Conservation (phyloP, 2,113 vertebrate species). For the Hiodon tergisus region DNA sequence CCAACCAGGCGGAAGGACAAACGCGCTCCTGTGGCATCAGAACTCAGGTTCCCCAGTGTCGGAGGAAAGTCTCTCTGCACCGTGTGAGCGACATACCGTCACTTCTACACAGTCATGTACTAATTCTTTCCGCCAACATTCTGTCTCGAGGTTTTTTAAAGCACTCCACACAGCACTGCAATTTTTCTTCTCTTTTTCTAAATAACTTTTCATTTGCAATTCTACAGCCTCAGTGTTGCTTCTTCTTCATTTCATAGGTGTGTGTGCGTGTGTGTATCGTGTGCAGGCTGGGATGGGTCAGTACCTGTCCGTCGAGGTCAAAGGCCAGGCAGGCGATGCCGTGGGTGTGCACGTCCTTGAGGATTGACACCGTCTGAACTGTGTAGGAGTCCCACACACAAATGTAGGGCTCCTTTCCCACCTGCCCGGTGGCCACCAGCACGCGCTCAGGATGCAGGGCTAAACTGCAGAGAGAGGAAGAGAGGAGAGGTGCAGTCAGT, state of each 20-base stretch:
- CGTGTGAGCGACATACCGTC: no score
- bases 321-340: conserved; percentile 95
- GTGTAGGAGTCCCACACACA: conserved; percentile 97
- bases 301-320: conserved; percentile 91
- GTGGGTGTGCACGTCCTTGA: conserved; percentile 91
- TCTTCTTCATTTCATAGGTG: neutral
- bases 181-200: no score
- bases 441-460: conserved; percentile 92
- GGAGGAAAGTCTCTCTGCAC: no score
- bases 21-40: no score
- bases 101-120: no score
- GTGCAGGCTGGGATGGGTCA: neutral
- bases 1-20: no score
- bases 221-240: no score
- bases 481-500: neutral
- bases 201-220: no score
- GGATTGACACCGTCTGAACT: conserved; percentile 86
- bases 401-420: conserved; percentile 95
- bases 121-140: no score
- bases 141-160: no score
- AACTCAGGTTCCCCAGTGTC: no score
- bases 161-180: no score
- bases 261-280: neutral
- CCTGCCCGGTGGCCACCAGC: conserved; percentile 95
- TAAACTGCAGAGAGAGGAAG: conserved; percentile 66